These are phyloP conservation scores for Liasis olivaceus DNA, from an alignment of 2,797 vertebrate species.

Conservation along the genomic window DNA sequence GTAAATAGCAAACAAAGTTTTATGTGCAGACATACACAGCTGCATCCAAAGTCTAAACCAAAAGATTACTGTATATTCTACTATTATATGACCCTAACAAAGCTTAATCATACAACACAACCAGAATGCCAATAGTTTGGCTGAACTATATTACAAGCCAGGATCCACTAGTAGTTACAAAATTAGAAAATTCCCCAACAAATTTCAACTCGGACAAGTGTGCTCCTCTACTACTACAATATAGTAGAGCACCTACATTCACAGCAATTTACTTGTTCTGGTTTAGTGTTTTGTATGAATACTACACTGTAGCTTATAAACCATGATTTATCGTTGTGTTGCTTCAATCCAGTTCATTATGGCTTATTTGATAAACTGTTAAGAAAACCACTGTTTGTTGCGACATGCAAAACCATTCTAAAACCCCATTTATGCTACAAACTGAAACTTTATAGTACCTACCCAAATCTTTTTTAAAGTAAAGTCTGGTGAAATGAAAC, in stretches of 20 bases:
- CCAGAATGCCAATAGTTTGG: accelerated
- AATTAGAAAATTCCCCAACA: neutral
- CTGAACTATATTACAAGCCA: neutral
- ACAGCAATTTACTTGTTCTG: neutral
- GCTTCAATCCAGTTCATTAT: neutral
- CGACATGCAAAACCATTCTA: neutral
- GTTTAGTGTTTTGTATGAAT: neutral
- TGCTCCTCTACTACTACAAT: neutral
- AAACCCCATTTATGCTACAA: neutral
- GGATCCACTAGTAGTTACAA: neutral
- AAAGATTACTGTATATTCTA: neutral
- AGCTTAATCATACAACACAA: neutral
- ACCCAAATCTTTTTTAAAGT: neutral
- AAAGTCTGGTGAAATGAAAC: neutral
- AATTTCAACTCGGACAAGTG: neutral
- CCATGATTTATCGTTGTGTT: neutral
- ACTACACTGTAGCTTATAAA: neutral
- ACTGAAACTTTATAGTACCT: neutral
- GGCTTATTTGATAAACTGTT: neutral
- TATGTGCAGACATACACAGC: neutral
- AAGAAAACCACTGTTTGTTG: neutral
- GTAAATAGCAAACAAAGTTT: neutral
- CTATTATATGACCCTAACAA: neutral
- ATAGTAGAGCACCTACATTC: neutral
- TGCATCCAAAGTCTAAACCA: neutral